A percentile compares a stretch with the other conserved stretches of the same genome.
phyloP scores from a whole-genome alignment of 2,888 invertebrate species.

The Ethmia dodecea region DNA sequence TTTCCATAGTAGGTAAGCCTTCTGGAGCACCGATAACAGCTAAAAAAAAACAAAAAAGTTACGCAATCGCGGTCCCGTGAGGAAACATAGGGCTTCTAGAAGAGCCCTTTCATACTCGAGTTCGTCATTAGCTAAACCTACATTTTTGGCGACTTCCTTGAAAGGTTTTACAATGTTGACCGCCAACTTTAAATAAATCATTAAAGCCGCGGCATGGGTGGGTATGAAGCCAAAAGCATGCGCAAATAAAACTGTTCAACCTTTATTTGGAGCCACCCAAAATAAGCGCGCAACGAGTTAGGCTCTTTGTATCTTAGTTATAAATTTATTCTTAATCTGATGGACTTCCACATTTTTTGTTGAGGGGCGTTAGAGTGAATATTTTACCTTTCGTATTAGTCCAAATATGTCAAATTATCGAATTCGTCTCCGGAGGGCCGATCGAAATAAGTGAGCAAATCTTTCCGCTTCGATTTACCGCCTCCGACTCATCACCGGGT shows the following conservation, averaged over 20 bases:
- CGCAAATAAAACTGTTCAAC: constrained; percentile 12
- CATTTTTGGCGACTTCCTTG: neutral
- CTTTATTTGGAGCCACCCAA: constrained; percentile 10
- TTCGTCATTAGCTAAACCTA: neutral
- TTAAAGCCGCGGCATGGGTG: neutral
- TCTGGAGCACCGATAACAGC: neutral
- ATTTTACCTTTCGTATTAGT: constrained; percentile 3
- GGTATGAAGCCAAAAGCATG: neutral
- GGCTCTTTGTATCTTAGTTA: neutral
- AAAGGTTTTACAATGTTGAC: neutral
- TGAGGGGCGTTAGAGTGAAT: neutral
- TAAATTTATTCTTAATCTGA: neutral
- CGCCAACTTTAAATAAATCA: neutral
- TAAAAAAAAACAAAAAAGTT: neutral
- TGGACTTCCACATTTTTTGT: neutral
- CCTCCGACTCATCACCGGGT: neutral
- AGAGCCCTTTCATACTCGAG: neutral
- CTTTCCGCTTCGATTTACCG: neutral
- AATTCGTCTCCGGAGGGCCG: constrained; percentile 8
- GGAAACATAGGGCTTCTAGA: neutral
- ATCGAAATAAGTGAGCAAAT: constrained; percentile 1
- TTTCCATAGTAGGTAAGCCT: neutral
- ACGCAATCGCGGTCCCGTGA: neutral
- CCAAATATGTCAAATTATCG: constrained; percentile 10
- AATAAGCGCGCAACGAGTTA: neutral